Conservation (phyloP, 2,888 invertebrate genomes). For the Leptinotarsa peninsularis region DNA sequence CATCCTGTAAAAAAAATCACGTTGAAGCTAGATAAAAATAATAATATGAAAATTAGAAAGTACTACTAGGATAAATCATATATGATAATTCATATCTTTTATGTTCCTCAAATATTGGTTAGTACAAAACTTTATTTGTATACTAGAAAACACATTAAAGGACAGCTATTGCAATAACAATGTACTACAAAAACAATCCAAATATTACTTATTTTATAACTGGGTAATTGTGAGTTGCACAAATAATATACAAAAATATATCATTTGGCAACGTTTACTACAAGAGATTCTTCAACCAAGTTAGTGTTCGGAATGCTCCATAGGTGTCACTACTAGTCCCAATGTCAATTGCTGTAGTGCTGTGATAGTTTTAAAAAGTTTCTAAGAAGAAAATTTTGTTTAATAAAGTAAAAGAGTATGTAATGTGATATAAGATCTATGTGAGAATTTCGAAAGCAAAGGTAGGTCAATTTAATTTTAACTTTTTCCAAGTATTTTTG, state of each 20-base stretch:
- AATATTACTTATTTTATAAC: too few species aligned
- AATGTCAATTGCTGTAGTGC: background rate
- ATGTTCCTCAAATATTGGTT: too few species aligned
- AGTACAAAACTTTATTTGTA: too few species aligned
- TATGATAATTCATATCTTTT: too few species aligned
- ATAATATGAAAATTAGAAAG: background rate
- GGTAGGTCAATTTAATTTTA: background rate
- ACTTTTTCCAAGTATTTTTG: background rate
- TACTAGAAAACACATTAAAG: too few species aligned
- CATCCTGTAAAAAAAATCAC: conserved; percentile 70
- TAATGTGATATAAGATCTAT: background rate
- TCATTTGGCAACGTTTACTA: background rate
- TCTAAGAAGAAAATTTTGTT: background rate
- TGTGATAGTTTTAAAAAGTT: conserved; percentile 8
- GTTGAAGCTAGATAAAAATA: conserved; percentile 1
- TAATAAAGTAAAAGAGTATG: background rate
- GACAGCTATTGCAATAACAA: too few species aligned
- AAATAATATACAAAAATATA: background rate
- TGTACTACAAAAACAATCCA: too few species aligned
- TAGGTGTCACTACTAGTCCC: background rate
- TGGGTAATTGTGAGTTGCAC: too few species aligned
- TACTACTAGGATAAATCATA: background rate
- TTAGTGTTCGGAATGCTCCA: background rate
- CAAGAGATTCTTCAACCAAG: background rate
- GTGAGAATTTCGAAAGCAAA: background rate